Base-by-base conservation (phyloP, 2,888 invertebrate genomes). In the Candidula unifasciata region DNA sequence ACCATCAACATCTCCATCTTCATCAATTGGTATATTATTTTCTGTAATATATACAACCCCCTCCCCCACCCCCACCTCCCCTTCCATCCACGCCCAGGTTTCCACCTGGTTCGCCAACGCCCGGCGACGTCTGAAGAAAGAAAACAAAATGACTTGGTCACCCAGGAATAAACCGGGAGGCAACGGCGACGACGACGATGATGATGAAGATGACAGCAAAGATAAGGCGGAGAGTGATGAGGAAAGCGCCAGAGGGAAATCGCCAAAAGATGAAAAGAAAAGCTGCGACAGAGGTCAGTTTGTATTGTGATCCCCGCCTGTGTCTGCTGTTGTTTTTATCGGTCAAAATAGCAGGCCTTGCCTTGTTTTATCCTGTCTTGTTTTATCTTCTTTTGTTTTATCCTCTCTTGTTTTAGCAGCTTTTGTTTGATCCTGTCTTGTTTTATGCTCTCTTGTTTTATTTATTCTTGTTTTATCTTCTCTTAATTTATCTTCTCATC, bases 31-130 rank as follows among this genome's bases (percentile, higher is more conserved):
- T n/a, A n/a, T n/a, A n/a, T n/a, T n/a, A n/a, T n/a, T n/a, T n/a
- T n/a, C n/a, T n/a, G n/a, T n/a, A n/a, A n/a, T 97, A 27, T 57
- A 94, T 97, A 97, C 94, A 89, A 94, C 57, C 90, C 89, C 66
- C 91, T 90, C n/a, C 92, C 91, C 44, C 91, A 90, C 73, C 89
- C 89, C 68, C 90, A 60, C n/a, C n/a, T 21, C 21, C 5, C n/a
- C 60, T 89, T 89, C 68, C 90, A 60, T 16, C n/a, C 5, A 18
- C 5, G 5, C 60, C 18, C 52, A 74, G 74, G 74, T 74, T 30
- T 74, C 74, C 54, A 74, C 74, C 18, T 74, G 74, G 74, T 74
- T 74, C 30, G 74, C 74, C 54, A 74, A 74, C 54, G 74, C 74
- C 16, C 52, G 74, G 24, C 52, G 74, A 18, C 24, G 74, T 18